Conservation (phyloP, 1,140 invertebrate species). For the Bombus confusus region DNA sequence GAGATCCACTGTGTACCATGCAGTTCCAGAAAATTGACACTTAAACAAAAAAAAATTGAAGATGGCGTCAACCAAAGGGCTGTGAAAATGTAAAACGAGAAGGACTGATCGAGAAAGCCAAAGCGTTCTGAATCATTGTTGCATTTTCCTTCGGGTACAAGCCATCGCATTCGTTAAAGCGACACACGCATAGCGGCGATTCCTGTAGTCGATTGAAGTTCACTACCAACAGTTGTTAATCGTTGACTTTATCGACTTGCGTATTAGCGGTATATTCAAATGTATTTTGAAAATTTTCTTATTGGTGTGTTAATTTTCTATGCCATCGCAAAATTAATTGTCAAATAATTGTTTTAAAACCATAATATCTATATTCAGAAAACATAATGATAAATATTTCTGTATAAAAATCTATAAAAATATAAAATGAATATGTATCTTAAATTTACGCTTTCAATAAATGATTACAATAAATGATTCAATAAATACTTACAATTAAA, state of each 20-base stretch:
- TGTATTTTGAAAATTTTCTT: neutral
- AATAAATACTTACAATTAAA: neutral
- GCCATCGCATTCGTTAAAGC: conserved; percentile 24
- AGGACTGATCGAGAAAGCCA: conserved; percentile 14
- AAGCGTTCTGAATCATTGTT: conserved; percentile 37
- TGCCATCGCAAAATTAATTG: neutral
- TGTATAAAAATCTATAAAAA: neutral
- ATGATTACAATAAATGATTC: too few species aligned
- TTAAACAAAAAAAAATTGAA: conserved; percentile 37
- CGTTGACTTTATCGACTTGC: conserved; percentile 2
- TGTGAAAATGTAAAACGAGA: conserved; percentile 6
- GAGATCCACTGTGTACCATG: conserved; percentile 29
- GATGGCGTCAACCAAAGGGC: conserved; percentile 41
- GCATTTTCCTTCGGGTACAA: neutral
- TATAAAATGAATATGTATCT: neutral
- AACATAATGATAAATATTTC: neutral
- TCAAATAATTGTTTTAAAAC: neutral
- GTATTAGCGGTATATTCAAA: conserved; percentile 29
- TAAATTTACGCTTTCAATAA: neutral
- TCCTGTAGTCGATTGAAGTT: neutral
- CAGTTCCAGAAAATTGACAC: conserved; percentile 38
- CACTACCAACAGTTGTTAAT: conserved; percentile 22
- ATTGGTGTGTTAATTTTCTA: neutral
- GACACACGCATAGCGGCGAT: conserved; percentile 16
- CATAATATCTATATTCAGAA: neutral